Evolutionary conservation across 2,888 invertebrate species (phyloP), one percentile per base, ranked within the genome.

Genomic region (Apeira syringaria): DNA sequence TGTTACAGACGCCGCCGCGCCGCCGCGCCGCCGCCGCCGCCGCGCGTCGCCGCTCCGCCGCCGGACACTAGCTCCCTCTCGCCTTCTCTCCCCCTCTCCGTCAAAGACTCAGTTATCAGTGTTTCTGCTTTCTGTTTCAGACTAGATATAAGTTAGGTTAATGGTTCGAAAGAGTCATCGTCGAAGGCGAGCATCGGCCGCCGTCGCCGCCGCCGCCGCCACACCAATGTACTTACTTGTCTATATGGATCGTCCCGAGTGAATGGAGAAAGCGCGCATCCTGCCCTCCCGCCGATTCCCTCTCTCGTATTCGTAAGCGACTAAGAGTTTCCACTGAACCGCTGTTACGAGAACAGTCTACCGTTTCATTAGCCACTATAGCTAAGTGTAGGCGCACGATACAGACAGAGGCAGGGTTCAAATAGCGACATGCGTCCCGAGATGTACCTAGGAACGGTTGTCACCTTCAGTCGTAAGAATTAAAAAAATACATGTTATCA

Each of bases 71-170:
- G 31, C 31, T 33, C 44, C 50, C 48, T 15, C 15, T 15, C 43
- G 47, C n/a, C n/a, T 5, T 17, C 17, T 20, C 3, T 20, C 18
- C 6, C 18, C 7, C 20, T 20, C 20, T 20, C 20, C 2, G 20
- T 20, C 36, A 31, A 49, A 53, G 44, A 42, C 52, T 79, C 77
- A 85, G 85, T 86, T 82, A 86, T 85, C 78, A 71, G 37, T 75
- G 74, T 77, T 80, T 87, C 84, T 87, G 86, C 86, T 87, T 87
- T 87, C 86, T 87, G 86, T 87, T 87, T 77, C 86, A 87, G 86
- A 56, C 83, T 86, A 86, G 84, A 81, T 84, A 79, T 87, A 86
- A 85, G 85, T 86, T 86, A 85, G 85, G 84, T 85, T 76, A 62
- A 68, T 74, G 73, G 53, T 42, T 66, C 61, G 64, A 29, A 60